Conservation (phyloP, 2,113 vertebrate species). For the human (Homo sapiens) region DNA sequence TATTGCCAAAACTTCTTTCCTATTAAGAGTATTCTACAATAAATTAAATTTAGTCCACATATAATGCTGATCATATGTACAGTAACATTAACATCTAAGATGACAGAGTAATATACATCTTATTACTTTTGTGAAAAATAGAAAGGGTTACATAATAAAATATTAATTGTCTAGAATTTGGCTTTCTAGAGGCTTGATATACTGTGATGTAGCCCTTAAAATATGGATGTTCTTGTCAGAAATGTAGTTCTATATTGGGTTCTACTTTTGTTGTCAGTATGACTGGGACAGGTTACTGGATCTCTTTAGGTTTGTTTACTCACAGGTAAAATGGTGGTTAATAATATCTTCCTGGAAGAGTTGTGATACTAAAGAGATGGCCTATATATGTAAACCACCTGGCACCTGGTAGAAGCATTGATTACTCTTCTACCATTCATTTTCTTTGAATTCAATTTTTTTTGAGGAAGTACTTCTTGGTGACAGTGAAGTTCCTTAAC, state of each 20-base stretch:
- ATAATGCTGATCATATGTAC: conserved; percentile 59
- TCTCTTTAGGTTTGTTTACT: not conserved
- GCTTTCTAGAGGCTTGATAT: not conserved
- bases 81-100: conserved; percentile 59
- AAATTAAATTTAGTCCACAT: conserved; percentile 70
- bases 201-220: not conserved
- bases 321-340: not conserved
- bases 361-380: not conserved
- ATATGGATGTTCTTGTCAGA: not conserved
- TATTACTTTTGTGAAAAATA: not conserved
- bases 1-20: not conserved
- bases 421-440: not conserved
- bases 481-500: not conserved
- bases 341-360: not conserved
- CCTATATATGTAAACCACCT: not conserved
- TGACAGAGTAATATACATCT: conserved; percentile 31
- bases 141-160: not conserved
- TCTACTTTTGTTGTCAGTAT: not conserved
- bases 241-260: not conserved
- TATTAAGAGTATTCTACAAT: conserved; percentile 68
- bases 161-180: not conserved
- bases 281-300: not conserved
- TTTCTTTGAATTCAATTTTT: not conserved
- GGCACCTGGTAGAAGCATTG: not conserved
- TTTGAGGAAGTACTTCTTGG: not conserved